Conservation (phyloP, 2,888 invertebrate genomes). For the Metalampra italica region DNA sequence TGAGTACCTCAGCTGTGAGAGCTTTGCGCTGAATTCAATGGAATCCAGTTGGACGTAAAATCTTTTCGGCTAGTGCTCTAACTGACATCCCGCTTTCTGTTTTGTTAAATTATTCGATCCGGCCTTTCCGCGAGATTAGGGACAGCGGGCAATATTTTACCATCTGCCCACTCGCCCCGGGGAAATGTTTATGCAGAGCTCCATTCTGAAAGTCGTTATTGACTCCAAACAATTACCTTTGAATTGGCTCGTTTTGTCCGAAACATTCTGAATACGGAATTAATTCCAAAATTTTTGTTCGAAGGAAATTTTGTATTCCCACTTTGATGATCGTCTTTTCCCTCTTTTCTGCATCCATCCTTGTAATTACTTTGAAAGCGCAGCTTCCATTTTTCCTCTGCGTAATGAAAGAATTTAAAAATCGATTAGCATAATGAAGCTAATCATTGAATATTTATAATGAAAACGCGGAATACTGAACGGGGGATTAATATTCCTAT, state of each 20-base stretch:
- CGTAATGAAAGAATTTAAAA: too few species aligned
- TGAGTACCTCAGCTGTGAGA: too few species aligned
- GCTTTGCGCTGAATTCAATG: too few species aligned
- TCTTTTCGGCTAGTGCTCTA: too few species aligned
- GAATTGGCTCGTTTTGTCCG: slow-evolving; percentile 13
- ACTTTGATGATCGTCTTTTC: not conserved
- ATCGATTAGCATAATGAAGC: too few species aligned
- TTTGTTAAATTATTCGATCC: slow-evolving; percentile 21
- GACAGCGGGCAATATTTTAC: slow-evolving; percentile 7
- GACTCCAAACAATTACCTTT: slow-evolving; percentile 20
- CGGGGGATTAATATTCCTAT: too few species aligned
- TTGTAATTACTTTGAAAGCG: not conserved
- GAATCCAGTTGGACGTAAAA: too few species aligned
- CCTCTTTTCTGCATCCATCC: not conserved
- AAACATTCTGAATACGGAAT: slow-evolving; percentile 5
- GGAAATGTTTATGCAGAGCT: slow-evolving; percentile 24
- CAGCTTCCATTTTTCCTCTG: too few species aligned
- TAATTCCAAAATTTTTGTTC: not conserved
- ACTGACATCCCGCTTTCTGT: slow-evolving; percentile 14
- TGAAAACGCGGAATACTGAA: too few species aligned
- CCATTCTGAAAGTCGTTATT: slow-evolving; percentile 21
- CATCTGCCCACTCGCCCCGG: slow-evolving; percentile 14
- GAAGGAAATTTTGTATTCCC: slow-evolving; percentile 4
- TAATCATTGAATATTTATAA: too few species aligned
- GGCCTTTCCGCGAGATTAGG: slow-evolving; percentile 18